Conservation (phyloP, 2,113 vertebrate genomes). For the Eubucco bourcierii region DNA sequence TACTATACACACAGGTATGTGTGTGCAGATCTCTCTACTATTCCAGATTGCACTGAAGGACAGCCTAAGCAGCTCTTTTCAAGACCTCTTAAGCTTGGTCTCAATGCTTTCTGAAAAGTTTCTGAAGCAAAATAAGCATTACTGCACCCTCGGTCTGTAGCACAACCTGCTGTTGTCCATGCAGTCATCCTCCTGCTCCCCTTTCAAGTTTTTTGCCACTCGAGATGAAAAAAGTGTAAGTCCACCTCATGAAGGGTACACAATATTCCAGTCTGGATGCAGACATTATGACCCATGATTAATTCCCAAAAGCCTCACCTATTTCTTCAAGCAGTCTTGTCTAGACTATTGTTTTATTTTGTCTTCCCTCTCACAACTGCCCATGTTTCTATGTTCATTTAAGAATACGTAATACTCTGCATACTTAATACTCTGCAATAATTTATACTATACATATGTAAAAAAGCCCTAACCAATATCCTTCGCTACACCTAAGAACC, state of each 20-base stretch:
- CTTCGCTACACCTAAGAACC: background rate
- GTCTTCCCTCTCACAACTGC: background rate
- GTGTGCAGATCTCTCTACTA: background rate
- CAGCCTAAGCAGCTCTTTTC: background rate
- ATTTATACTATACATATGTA: background rate
- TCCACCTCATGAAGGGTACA: background rate
- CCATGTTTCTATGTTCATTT: background rate
- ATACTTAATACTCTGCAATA: background rate
- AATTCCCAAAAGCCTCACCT: background rate
- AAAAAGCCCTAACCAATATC: background rate
- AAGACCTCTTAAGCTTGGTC: background rate
- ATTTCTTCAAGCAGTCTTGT: background rate
- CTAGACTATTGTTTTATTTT: background rate
- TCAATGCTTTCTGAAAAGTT: background rate
- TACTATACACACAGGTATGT: too few relatives aligned
- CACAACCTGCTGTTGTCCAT: background rate
- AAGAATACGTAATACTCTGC: background rate
- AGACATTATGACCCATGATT: background rate
- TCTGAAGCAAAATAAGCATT: background rate
- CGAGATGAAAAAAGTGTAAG: background rate
- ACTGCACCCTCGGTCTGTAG: background rate
- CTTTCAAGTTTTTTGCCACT: background rate
- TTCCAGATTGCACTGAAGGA: background rate
- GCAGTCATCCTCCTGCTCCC: background rate
- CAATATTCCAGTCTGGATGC: background rate